phyloP scores from a whole-genome alignment of 2,113 vertebrate species.

The Dicrurus megarhynchus region DNA sequence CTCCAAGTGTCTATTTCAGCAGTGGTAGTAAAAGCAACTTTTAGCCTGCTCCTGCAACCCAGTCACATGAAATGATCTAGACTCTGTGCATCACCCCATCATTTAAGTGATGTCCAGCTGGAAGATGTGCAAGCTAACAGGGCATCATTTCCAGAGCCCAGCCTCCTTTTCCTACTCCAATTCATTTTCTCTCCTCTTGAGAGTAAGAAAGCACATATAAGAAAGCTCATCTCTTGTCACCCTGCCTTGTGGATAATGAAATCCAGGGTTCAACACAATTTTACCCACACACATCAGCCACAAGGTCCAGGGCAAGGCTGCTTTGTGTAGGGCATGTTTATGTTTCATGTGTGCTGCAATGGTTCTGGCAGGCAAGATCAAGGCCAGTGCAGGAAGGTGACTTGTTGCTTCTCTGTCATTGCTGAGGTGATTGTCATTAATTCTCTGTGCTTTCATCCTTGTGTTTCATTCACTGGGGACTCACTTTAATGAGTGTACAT shows the following conservation, averaged over 20 bases:
- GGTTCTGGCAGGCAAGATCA: neutral
- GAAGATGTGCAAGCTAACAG: neutral
- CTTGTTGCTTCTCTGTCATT: neutral
- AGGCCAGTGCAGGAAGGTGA: neutral
- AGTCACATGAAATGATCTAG: accelerated
- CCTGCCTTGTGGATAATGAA: neutral
- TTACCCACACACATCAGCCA: accelerated
- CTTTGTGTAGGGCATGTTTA: accelerated
- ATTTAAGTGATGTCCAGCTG: neutral
- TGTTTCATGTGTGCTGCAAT: accelerated
- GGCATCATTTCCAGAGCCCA: neutral
- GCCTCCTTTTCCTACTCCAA: accelerated
- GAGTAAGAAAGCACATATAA: neutral
- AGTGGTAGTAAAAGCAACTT: neutral
- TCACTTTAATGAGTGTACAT: neutral
- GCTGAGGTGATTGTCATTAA: neutral
- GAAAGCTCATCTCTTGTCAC: neutral
- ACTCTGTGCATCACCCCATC: neutral
- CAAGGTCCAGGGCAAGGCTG: neutral
- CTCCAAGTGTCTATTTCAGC: neutral
- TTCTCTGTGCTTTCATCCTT: neutral
- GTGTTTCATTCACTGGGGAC: neutral
- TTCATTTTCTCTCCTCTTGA: neutral
- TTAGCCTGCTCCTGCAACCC: neutral
- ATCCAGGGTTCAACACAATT: neutral